Conservation (phyloP, 1,140 invertebrate genomes). For the Drosophila ercepeae region DNA sequence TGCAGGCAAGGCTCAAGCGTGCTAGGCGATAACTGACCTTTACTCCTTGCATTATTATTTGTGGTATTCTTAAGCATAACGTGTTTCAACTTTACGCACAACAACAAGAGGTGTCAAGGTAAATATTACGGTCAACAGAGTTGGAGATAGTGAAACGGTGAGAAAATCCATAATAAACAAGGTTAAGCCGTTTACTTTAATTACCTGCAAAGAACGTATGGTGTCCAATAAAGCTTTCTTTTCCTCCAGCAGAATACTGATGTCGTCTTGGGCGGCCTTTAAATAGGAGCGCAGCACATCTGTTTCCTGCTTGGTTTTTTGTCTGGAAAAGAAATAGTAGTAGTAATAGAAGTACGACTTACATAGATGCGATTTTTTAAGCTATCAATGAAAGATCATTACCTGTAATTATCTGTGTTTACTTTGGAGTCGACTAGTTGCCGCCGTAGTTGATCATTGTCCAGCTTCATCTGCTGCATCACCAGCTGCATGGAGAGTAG, state of each 20-base stretch:
- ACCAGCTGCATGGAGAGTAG: constrained; percentile 84
- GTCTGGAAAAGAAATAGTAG: constrained; percentile 51
- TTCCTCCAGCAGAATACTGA: constrained; percentile 88
- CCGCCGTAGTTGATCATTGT: constrained; percentile 88
- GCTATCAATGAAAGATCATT: no score
- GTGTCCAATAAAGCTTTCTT: constrained; percentile 90
- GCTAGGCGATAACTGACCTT: constrained; percentile 72
- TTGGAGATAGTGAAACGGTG: constrained; percentile 34
- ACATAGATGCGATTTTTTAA: not conserved
- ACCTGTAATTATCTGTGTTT: constrained; percentile 87
- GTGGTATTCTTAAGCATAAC: constrained; percentile 70
- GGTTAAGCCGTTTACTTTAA: not conserved
- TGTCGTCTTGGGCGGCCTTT: constrained; percentile 89
- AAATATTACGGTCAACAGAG: constrained; percentile 57
- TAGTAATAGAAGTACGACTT: no score
- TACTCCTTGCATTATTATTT: constrained; percentile 76
- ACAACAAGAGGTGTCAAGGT: constrained; percentile 59
- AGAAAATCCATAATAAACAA: not conserved
- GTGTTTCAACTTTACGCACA: constrained; percentile 71
- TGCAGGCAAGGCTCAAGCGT: constrained; percentile 50
- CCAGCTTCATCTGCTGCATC: constrained; percentile 85
- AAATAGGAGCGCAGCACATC: constrained; percentile 86
- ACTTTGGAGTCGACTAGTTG: constrained; percentile 86
- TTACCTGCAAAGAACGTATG: constrained; percentile 87
- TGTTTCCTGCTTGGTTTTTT: constrained; percentile 87